Conservation (phyloP, 2,113 vertebrate species). For the Charadrius vociferus region DNA sequence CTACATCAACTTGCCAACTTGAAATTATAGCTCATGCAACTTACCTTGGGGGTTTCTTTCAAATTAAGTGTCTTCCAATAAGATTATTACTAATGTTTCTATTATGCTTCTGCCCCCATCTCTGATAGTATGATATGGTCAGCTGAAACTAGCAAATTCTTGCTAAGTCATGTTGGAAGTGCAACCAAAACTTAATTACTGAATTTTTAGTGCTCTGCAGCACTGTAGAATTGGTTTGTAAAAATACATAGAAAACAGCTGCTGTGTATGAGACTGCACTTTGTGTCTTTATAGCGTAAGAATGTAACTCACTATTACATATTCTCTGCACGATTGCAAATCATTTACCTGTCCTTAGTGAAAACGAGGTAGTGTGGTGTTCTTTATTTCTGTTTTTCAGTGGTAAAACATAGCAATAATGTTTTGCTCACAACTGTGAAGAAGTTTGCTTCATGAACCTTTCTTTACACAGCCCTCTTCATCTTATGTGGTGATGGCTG, state of each 20-base stretch:
- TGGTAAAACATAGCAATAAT: background rate
- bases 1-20: background rate
- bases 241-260: background rate
- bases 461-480: background rate
- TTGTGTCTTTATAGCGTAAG: background rate
- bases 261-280: background rate
- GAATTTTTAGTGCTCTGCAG: background rate
- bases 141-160: background rate
- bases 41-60: background rate
- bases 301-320: background rate
- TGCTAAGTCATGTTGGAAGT: background rate
- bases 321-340: background rate
- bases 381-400: background rate
- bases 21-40: background rate
- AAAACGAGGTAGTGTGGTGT: background rate
- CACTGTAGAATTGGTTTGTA: background rate
- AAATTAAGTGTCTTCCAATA: background rate
- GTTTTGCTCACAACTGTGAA: background rate
- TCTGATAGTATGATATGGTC: background rate
- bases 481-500: background rate
- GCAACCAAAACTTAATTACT: background rate
- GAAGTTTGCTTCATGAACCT: background rate
- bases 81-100: background rate
- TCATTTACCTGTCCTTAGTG: background rate
- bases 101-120: background rate